Base-by-base conservation (phyloP, 2,797 vertebrate species). In the Kryptopterus vitreolus region DNA sequence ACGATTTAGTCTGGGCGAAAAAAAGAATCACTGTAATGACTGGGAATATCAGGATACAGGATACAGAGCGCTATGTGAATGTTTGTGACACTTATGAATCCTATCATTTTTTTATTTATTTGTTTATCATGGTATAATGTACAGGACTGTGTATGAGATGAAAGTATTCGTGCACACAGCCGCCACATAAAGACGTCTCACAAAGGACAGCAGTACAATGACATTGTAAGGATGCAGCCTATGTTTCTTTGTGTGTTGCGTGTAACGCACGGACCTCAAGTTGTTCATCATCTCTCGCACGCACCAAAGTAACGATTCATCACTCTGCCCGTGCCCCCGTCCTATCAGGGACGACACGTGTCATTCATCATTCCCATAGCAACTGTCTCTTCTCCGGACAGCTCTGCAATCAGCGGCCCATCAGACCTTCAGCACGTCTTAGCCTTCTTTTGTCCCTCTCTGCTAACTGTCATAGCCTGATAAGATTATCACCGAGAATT, bases 401-500 rank as follows among this genome's bases (percentile, higher is more conserved):
- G 90, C 93, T 83, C 93, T 84, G 94, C 95, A 93, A 95, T 95
- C 95, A 94, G 93, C 84, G 9, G 82, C 87, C 50, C 90, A 94
- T 94, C 93, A 94, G 92, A 91, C 90, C 91, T 89, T 73, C 91
- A 91, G 91, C 87, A 87, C 53, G 81, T 91, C 87, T 90, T 87
- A 88, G 91, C 88, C 91, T 75, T 89, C 91, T 89, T 95, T 95
- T 95, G 94, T 95, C 92, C 88, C 79, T 87, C 90, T 91, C 90
- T 90, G 84, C 90, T 92, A 92, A 93, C 94, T 94, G 94, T 94
- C 93, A 93, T 85, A 81, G 89, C 50, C 86, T 93, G 94, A 96
- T 95, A 95, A 96, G 94, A 96, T 96, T 95, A 95, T 95, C 95
- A 91, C 91, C 90, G 93, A 95, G 89, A 92, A 93, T 91, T 92